Base-by-base conservation (phyloP, 2,888 invertebrate genomes). In the Endotricha flammealis region DNA sequence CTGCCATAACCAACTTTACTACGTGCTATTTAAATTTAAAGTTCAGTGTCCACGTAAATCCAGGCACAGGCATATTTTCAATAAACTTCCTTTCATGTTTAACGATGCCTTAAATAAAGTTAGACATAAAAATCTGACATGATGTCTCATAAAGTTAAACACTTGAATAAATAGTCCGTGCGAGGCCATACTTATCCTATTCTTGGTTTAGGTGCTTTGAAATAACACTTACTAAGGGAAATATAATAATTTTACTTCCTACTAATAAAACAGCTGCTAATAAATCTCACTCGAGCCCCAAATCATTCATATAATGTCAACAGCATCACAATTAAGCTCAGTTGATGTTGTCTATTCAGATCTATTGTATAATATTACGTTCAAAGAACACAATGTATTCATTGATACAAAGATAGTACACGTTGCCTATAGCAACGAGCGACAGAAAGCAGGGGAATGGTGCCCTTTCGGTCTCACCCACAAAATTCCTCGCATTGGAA, bases 261-360 rank as follows among this genome's bases (percentile, higher is more conserved):
- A 12, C 13, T 10, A 40, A 33, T 48, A 36, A 56, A 36, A 57
- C 62, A 74, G 67, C 70, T 69, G 70, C 50, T 53, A 50, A 64
- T 76, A 72, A 70, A 74, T 79, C 63, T 57, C 39, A 50, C 54
- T 64, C 55, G 44, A 63, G 59, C 64, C 67, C 67, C 62, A 54
- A 68, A 70, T 71, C 59, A 65, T 67, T 64, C 63, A 64, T 68
- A 71, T 72, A 66, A 64, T 68, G 70, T 77, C 77, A 72, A 74
- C 67, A 69, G 62, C 46, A 48, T 52, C 53, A 74, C 69, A 68
- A 70, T 69, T 68, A 68, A 64, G 64, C 58, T 49, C 42, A 48
- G 40, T 46, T 54, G 54, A 60, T 57, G 63, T 67, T 65, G 64
- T 70, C 64, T 69, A 70, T 71, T 70, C 57, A 57, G 57, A 50